These are phyloP conservation scores for Limnephilus lunatus DNA, from an alignment of 2,888 invertebrate species.

Conservation along the genomic window DNA sequence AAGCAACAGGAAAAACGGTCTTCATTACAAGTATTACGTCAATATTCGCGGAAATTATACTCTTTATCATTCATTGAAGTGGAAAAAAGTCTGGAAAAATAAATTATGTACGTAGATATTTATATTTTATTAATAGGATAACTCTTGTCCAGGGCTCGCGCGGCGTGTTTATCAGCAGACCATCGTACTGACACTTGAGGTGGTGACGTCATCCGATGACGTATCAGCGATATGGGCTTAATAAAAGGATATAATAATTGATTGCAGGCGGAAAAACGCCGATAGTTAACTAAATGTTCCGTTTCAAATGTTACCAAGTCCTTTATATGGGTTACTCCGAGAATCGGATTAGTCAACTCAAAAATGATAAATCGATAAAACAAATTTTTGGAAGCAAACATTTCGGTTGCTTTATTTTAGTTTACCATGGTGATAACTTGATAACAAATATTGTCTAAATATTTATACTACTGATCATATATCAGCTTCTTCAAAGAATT, in stretches of 20 bases:
- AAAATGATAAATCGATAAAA: no score
- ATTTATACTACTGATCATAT: no score
- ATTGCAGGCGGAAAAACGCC: background rate
- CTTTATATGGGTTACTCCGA: no score
- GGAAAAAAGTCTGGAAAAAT: background rate
- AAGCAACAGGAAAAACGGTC: background rate
- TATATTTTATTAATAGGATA: background rate
- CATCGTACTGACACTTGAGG: background rate
- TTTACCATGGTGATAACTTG: no score
- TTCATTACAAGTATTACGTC: background rate
- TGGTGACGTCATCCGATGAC: constrained; percentile 7
- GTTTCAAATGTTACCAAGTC: background rate
- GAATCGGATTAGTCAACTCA: no score
- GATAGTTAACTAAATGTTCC: background rate
- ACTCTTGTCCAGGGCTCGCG: background rate
- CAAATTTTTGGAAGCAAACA: no score
- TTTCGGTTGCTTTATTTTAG: no score
- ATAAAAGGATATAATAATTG: background rate
- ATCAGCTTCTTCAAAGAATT: no score
- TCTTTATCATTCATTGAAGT: background rate
- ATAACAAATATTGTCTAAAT: no score
- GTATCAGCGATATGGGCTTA: background rate
- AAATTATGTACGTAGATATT: no score
- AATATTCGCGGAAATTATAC: background rate
- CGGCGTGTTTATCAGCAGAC: background rate